A percentile compares a stretch with the other conserved stretches of the same genome.
phyloP scores from a whole-genome alignment of 2,113 vertebrate species.

The Cheilinus undulatus region DNA sequence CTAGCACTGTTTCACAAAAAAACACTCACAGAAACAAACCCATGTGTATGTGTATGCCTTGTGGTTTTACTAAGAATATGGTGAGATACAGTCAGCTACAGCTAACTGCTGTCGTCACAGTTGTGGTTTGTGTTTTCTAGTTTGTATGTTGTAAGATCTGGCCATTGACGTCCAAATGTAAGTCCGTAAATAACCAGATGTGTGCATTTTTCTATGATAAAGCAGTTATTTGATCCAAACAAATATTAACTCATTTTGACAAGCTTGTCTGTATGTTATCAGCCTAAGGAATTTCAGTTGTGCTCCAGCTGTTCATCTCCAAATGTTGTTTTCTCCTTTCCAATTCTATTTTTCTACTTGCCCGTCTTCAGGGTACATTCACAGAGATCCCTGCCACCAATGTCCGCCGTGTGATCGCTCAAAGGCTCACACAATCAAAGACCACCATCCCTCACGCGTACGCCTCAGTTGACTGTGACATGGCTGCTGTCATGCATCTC shows the following conservation, averaged over 20 bases:
- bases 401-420: constrained; percentile 93
- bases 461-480: constrained; percentile 90
- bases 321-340: constrained; percentile 1
- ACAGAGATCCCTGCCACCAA: constrained; percentile 93
- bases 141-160: neutral
- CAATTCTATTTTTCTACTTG: neutral
- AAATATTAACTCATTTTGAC: neutral
- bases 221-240: neutral
- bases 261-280: neutral
- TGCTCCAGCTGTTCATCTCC: neutral
- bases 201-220: neutral
- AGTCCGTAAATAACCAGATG: neutral
- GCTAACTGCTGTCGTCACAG: neutral
- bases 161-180: neutral
- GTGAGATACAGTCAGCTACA: neutral
- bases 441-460: constrained; percentile 94
- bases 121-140: neutral
- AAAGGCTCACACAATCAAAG: constrained; percentile 94
- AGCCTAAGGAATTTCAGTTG: neutral
- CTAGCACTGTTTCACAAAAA: neutral
- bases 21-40: neutral
- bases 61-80: neutral
- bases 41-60: neutral
- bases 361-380: constrained; percentile 88
- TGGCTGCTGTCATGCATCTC: constrained; percentile 89